Evolutionary conservation across 2,113 vertebrate species (phyloP).

Genomic region (Fregetta grallaria): DNA sequence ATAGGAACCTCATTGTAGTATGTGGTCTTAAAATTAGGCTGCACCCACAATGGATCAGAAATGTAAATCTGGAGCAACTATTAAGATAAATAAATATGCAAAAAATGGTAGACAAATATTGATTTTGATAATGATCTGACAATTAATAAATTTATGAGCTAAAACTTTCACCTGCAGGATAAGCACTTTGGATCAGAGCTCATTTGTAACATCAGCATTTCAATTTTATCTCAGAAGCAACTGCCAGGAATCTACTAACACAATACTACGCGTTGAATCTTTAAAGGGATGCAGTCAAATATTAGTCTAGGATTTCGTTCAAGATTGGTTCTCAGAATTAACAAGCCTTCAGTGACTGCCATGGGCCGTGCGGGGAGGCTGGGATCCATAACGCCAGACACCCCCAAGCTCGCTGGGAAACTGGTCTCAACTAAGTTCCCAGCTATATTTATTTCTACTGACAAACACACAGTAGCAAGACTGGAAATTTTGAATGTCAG

Average conservation of each 20-base stretch:
- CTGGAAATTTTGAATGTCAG: neutral
- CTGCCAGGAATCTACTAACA: neutral
- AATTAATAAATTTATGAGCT: neutral
- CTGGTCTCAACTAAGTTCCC: neutral
- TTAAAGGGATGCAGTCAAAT: neutral
- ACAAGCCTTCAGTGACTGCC: neutral
- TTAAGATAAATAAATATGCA: neutral
- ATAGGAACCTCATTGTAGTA: neutral
- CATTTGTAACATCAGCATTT: neutral
- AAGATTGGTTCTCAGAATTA: neutral
- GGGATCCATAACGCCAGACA: neutral
- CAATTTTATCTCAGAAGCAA: neutral
- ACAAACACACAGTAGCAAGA: neutral
- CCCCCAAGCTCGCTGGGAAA: neutral
- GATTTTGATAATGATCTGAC: neutral
- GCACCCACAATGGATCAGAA: neutral
- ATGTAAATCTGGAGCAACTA: neutral
- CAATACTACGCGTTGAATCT: neutral
- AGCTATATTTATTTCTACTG: neutral
- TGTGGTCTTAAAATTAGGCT: neutral
- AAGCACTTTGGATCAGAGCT: neutral
- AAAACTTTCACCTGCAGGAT: neutral
- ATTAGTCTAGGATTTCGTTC: neutral
- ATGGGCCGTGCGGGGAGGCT: accelerated
- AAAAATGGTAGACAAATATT: neutral